A percentile compares a stretch with the other conserved stretches of the same genome.
These are phyloP conservation scores for Daktulosphaira vitifoliae DNA, from an alignment of 1,140 invertebrate genomes.

Conservation along the genomic window DNA sequence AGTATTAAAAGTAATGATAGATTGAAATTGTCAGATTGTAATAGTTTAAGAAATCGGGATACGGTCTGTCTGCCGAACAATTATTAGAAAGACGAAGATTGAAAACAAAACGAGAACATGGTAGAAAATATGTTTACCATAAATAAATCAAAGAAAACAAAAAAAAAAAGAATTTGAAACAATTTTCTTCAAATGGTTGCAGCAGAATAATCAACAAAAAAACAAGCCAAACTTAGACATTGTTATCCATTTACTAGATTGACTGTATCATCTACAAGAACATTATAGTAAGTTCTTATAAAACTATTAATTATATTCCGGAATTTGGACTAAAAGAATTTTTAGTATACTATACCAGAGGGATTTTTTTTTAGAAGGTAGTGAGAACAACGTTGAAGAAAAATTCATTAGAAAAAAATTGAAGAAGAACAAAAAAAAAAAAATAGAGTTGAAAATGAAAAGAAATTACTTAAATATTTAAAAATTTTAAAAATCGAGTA, in stretches of 20 bases:
- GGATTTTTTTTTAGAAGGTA: too few species aligned
- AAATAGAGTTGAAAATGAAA: too few species aligned
- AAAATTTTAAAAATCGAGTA: too few species aligned
- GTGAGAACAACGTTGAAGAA: too few species aligned
- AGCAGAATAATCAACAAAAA: constrained; percentile 37
- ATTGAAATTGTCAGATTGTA: constrained; percentile 37
- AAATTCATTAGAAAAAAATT: too few species aligned
- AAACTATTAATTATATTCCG: too few species aligned
- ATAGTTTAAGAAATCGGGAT: constrained; percentile 39
- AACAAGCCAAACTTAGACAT: constrained; percentile 32
- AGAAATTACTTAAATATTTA: too few species aligned
- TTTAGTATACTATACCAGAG: too few species aligned
- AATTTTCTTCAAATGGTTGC: constrained; percentile 38
- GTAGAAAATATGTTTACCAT: constrained; percentile 16
- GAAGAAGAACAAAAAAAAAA: too few species aligned
- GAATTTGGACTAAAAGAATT: too few species aligned
- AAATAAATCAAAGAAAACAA: constrained; percentile 35
- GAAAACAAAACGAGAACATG: background rate
- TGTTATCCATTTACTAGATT: constrained; percentile 21
- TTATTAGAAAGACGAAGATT: constrained; percentile 35
- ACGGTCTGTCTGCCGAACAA: constrained; percentile 39
- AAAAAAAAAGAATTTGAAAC: constrained; percentile 37
- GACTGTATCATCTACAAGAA: constrained; percentile 8
- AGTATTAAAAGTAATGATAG: background rate
- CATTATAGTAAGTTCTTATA: background rate